Evolutionary conservation across 2,113 vertebrate genomes (phyloP).

Genomic region (Chamaea fasciata): DNA sequence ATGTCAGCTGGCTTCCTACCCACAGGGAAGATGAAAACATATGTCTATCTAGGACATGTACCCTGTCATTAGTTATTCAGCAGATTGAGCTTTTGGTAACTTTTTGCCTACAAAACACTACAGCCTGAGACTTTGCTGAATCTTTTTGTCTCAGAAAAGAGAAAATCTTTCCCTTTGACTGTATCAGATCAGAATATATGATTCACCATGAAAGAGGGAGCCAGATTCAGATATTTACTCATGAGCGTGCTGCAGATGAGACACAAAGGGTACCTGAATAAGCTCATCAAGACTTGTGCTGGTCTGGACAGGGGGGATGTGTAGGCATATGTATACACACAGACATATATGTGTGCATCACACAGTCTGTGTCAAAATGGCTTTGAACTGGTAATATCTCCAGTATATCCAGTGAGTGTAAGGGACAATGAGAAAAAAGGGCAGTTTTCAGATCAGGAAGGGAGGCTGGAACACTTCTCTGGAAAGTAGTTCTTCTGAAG

Average conservation of each 20-base stretch:
- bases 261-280: fast-evolving
- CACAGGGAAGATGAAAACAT: background rate
- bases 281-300: background rate
- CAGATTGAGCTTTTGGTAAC: background rate
- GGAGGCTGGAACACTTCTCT: background rate
- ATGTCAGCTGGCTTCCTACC: constrained; percentile 2
- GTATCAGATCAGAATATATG: background rate
- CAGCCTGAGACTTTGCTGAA: background rate
- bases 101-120: background rate
- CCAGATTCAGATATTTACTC: background rate
- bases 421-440: background rate
- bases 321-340: fast-evolving
- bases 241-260: background rate
- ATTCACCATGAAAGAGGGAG: background rate
- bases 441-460: background rate
- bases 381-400: background rate
- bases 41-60: constrained; percentile 2
- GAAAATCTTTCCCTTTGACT: background rate
- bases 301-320: too few relatives aligned
- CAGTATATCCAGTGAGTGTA: background rate
- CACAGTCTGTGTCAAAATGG: background rate
- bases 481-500: background rate
- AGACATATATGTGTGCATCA: background rate
- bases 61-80: background rate
- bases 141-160: background rate